Evolutionary conservation across 2,113 vertebrate species (phyloP), one percentile per base, ranked within the genome.

Genomic region (Erythrolamprus reginae): DNA sequence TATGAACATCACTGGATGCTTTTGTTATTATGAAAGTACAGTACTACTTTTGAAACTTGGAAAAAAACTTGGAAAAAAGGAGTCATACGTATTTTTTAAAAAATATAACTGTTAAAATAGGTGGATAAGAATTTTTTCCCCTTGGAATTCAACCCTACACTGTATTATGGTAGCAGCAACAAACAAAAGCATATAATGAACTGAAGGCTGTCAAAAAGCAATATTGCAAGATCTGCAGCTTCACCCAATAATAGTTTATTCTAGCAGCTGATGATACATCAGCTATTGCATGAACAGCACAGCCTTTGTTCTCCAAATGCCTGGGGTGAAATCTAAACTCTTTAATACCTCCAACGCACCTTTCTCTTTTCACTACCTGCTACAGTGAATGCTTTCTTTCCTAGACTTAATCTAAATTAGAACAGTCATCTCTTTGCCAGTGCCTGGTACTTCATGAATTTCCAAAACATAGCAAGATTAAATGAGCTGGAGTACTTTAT

Each of bases 361-460:
- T 90, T 89, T 89, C 87, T 33, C 86, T 77, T 90, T 93, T 92
- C 70, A 77, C 56, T 42, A 82, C 86, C 26, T 90, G 83, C 55
- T 53, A 28, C 9, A 1, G 87, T 87, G 61, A 92, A 90, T 90
- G 15, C 15, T 91, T 89, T 91, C 86, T 88, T 91, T 51, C 77
- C 13, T 23, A 9, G 77, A 82, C 85, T 70, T 86, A 77, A 90
- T 47, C 4, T 3, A 58, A 65, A 42, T 23, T 1, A 86, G 28
- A 93, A 48, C 0, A 0, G 33, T 56, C 88, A 0, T 0, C 33
- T 92, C 53, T 42, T 65, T 7, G 6, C 33, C 0, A 2, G 33
- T 88, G 58, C 17, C 58, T 84, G 84, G 47, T 84, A 61, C 38
- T 91, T 87, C 84, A 86, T 45, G n/a, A 86, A 84, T 86, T 21